Conservation (phyloP, 2,113 vertebrate species). For the Castor canadensis region DNA sequence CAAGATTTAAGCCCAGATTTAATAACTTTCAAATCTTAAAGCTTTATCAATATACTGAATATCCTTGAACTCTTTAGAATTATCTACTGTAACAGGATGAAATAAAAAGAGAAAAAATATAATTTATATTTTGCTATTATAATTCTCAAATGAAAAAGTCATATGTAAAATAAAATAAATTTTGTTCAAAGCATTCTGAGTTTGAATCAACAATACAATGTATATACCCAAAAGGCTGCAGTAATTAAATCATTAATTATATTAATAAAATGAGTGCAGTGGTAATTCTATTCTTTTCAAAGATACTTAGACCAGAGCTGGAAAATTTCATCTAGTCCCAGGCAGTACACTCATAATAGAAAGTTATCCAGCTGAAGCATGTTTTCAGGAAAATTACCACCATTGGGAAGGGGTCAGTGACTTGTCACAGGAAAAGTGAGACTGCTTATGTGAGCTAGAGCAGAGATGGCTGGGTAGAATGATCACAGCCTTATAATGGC, state of each 20-base stretch:
- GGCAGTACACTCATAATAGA: fast-evolving
- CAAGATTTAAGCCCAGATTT: neutral
- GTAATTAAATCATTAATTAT: neutral
- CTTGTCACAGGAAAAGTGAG: neutral
- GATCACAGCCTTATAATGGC: neutral
- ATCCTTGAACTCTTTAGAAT: neutral
- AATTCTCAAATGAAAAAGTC: neutral
- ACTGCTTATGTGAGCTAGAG: neutral
- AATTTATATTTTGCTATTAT: neutral
- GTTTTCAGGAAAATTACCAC: too few relatives aligned
- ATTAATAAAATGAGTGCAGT: neutral
- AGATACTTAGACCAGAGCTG: neutral
- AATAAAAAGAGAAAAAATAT: neutral
- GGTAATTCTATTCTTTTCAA: neutral
- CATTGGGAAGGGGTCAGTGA: neutral
- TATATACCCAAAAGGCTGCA: neutral
- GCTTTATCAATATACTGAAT: neutral
- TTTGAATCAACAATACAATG: neutral
- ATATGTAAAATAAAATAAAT: neutral
- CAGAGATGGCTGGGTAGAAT: neutral
- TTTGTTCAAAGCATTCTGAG: neutral
- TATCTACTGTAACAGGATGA: neutral
- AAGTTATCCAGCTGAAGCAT: neutral
- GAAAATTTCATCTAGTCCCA: neutral
- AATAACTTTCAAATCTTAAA: neutral